Base-by-base conservation (phyloP, 2,888 invertebrate genomes). In the Didymodactylos carnosus region DNA sequence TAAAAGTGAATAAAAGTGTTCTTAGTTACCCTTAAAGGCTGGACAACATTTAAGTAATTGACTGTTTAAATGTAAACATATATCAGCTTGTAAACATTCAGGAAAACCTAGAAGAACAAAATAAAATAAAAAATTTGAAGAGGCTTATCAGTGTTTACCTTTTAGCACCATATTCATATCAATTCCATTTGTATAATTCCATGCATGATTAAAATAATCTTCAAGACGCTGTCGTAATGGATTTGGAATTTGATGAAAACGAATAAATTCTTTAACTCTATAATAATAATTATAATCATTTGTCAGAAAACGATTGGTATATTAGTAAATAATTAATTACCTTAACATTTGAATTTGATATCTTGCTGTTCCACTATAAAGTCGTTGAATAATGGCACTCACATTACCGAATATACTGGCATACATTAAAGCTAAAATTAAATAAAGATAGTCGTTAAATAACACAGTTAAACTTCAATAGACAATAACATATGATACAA, bases 371-470 rank as follows among this genome's bases (percentile, higher is more conserved):
- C 97, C 97, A 75, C 94, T 94, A 85, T 97, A 97, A 79, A 97
- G 86, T 80, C 97, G 88, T 86, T 97, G 97, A 83, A 98, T 97
- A 81, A 97, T 97, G 79, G 97, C 97, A 80, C 93, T 94, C 81
- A 97, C 97, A 85, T 97, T 97, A 84, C 95, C 97, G 85, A 97
- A 97, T 84, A 97, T 97, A 85, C 94, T 95, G 83, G 97, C 97
- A 85, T 97, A 97, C 97, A 97, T 97, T 76, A 97, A 88, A 80
- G 95, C 94, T 95, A 87, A 76, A 87, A 86, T 40, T 41, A 25
- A 71, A 41, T 23, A 29, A 77, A 77, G 77, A 70, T 62, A 6
- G 29, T 16, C n/a, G 27, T n/a, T n/a, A n/a, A n/a, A n/a, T n/a
- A n/a, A n/a, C n/a, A n/a, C n/a, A n/a, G n/a, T n/a, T n/a, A n/a